Conservation (phyloP, 2,797 vertebrate species). For the Podarcis lilfordi region DNA sequence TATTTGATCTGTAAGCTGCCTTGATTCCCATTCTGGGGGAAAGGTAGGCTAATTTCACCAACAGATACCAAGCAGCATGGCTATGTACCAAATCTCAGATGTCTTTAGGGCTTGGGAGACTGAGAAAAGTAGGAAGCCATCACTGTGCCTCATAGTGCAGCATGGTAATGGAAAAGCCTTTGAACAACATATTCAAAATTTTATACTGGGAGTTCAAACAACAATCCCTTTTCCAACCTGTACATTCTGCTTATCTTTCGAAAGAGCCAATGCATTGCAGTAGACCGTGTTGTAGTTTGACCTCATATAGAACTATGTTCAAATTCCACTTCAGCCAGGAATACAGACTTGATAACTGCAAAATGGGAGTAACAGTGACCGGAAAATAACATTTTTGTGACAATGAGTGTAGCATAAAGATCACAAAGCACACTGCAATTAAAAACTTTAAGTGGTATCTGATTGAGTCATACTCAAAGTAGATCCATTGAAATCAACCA, state of each 20-base stretch:
- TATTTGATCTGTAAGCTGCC: too few relatives aligned
- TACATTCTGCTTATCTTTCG: neutral
- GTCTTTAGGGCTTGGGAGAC: neutral
- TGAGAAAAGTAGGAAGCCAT: neutral
- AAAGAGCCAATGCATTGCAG: neutral
- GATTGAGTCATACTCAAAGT: too few relatives aligned
- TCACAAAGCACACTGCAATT: neutral
- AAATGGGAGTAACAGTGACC: neutral
- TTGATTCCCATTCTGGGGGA: too few relatives aligned
- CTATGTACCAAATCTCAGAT: too few relatives aligned
- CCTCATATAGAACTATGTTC: neutral
- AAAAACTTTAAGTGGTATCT: neutral
- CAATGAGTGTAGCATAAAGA: neutral
- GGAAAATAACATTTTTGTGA: neutral
- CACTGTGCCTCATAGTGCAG: neutral
- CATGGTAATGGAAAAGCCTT: neutral
- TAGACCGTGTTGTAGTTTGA: neutral
- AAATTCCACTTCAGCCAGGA: neutral
- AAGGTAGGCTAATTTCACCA: neutral
- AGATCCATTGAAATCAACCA: too few relatives aligned
- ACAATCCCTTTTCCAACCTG: neutral
- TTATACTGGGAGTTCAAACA: neutral
- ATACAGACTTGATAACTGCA: neutral
- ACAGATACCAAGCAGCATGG: neutral
- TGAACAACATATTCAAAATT: neutral